phyloP scores from a whole-genome alignment of 2,113 vertebrate species.

The Salvelinus namaycush region DNA sequence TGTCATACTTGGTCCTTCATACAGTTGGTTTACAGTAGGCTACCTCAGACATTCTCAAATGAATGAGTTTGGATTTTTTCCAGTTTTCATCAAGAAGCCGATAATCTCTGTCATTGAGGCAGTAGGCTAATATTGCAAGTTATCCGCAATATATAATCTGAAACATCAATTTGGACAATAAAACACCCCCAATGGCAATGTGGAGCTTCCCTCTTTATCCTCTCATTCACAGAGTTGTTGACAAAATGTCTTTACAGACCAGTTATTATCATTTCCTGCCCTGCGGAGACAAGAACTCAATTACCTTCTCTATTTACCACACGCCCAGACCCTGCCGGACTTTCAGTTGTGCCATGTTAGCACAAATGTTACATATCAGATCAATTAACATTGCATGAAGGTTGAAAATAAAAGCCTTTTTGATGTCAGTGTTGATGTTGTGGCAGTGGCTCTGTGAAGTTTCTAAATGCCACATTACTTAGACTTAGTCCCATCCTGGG shows the following conservation, averaged over 20 bases:
- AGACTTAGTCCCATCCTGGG: too few species aligned
- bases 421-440: neutral
- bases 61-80: neutral
- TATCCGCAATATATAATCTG: too few species aligned
- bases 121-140: neutral
- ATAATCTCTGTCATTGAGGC: neutral
- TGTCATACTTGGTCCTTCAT: neutral
- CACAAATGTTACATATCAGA: neutral
- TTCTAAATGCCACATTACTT: too few species aligned
- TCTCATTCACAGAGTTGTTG: constrained; percentile 57
- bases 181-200: neutral
- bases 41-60: neutral
- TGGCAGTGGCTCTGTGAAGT: too few species aligned
- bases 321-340: constrained; percentile 5
- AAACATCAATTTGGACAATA: neutral
- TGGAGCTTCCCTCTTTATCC: constrained; percentile 28
- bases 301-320: constrained; percentile 6
- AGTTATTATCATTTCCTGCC: constrained; percentile 60
- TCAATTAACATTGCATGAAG: neutral
- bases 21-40: neutral
- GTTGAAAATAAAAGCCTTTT: neutral
- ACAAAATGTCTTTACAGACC: constrained; percentile 50
- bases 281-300: constrained; percentile 43
- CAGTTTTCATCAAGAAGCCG: neutral
- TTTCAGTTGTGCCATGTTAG: neutral